Base-by-base conservation (phyloP, 2,797 vertebrate genomes). In the Bradypus variegatus region DNA sequence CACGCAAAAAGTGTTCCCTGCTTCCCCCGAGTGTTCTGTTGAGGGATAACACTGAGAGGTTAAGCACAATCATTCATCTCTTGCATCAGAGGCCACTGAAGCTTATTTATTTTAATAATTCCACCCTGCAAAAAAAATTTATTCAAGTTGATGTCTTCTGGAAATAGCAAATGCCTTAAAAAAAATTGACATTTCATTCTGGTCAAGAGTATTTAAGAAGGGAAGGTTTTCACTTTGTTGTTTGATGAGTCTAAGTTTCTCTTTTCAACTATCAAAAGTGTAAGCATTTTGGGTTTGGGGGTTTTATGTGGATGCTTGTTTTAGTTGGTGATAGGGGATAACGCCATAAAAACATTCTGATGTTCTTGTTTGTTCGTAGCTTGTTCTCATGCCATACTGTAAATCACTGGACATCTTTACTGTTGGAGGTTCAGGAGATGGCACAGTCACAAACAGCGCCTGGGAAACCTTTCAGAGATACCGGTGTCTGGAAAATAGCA, bases 381-480 rank as follows among this genome's bases (percentile, higher is more conserved):
- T 99, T 25, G 98, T 99, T 92, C 97, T 99, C 96, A 98, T 99
- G 98, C 99, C 99, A 0, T 98, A 98, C 97, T 99, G 99, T 96
- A 99, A 98, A 95, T 99, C 98, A 2, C 96, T 99, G 97, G 99
- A 99, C 86, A 98, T 99, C 88, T 99, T 99, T 97, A 98, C 98
- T 0, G 92, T 96, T 70, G 97, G 98, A 89, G 98, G 98, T 4
- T 98, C 98, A 2, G 98, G 98, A 0, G 98, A 98, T 8, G 98
- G 98, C 1, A 84, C 98, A 58, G 95, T 97, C 95, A 98, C 97
- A 1, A 98, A 97, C 93, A 98, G 96, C 0, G 98, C 97, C 90
- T 99, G 99, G 99, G 98, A 99, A 93, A 99, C 98, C 2, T 99
- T 99, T 96, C 98, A 99, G 96, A 98, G 98, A 62, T 99, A 99